Evolutionary conservation across 2,888 invertebrate genomes (phyloP).

Genomic region (Conus canariensis): DNA sequence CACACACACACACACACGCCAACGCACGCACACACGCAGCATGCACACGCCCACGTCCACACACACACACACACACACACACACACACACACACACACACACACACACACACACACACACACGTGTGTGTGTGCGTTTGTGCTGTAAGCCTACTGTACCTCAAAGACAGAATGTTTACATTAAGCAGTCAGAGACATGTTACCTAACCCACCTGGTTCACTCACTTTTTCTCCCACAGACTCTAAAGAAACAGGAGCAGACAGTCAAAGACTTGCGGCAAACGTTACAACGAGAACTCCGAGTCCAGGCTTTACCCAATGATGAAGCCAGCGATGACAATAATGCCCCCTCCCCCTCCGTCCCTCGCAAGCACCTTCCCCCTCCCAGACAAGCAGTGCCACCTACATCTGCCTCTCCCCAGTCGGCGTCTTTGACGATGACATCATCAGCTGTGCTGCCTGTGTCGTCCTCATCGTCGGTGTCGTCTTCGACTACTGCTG

Average conservation of each 20-base stretch:
- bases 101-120: too few species aligned
- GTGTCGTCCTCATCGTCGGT: constrained; percentile 14
- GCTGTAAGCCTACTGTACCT: too few species aligned
- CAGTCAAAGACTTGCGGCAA: constrained; percentile 93
- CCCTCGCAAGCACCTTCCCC: constrained; percentile 35
- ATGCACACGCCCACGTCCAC: background rate
- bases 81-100: too few species aligned
- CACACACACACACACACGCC: background rate
- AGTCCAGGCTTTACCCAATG: constrained; percentile 79
- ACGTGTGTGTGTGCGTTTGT: too few species aligned
- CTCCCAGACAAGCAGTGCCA: background rate
- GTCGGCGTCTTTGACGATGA: background rate
- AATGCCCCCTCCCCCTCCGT: constrained; percentile 33
- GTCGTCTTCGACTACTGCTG: constrained; percentile 39
- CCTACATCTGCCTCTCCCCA: background rate
- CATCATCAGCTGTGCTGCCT: constrained; percentile 30
- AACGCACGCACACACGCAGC: background rate
- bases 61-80: background rate
- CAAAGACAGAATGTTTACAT: too few species aligned
- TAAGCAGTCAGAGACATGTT: too few species aligned
- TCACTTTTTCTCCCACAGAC: constrained; percentile 58
- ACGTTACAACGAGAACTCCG: constrained; percentile 91
- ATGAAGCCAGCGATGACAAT: constrained; percentile 55
- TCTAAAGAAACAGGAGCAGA: constrained; percentile 91
- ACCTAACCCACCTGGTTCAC: too few species aligned